Conservation (phyloP, 35 echinoderm and acorn worm genomes). For the Eucidaris tribuloides region DNA sequence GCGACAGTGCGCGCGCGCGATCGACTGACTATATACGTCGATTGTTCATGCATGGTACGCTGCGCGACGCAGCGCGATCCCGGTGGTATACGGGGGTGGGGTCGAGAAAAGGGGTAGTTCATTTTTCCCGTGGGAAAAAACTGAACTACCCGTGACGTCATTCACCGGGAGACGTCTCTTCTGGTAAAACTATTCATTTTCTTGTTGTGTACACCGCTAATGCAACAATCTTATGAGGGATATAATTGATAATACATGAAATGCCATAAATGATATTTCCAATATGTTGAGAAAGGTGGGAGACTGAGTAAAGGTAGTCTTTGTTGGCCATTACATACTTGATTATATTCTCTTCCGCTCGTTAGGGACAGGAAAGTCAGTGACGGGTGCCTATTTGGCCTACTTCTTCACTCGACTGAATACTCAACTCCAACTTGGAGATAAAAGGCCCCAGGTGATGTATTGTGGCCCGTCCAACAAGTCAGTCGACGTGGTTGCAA, state of each 20-base stretch:
- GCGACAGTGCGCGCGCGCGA: no score
- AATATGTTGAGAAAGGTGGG: neutral
- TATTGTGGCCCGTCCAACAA: conserved; percentile 89
- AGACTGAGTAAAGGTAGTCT: no score
- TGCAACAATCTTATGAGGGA: neutral
- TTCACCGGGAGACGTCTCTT: neutral
- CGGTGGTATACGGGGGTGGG: no score
- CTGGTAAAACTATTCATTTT: neutral
- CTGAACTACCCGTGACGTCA: no score
- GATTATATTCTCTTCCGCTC: neutral
- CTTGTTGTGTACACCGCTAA: neutral
- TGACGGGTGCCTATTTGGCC: conserved; percentile 65
- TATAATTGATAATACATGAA: neutral
- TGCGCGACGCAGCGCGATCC: no score
- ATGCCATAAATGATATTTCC: neutral
- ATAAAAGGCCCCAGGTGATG: conserved; percentile 50
- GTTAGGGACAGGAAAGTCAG: conserved; percentile 72
- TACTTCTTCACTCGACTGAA: conserved; percentile 57
- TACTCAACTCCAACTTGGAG: conserved; percentile 2
- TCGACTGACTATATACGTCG: no score
- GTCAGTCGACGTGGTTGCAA: conserved; percentile 72
- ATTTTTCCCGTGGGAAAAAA: no score
- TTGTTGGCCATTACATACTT: no score
- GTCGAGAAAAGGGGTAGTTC: no score
- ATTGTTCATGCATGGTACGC: no score